A percentile compares a stretch with the other conserved stretches of the same genome.
These are phyloP conservation scores for Terrapene triunguis DNA, from an alignment of 2,113 vertebrate genomes.

Conservation along the genomic window DNA sequence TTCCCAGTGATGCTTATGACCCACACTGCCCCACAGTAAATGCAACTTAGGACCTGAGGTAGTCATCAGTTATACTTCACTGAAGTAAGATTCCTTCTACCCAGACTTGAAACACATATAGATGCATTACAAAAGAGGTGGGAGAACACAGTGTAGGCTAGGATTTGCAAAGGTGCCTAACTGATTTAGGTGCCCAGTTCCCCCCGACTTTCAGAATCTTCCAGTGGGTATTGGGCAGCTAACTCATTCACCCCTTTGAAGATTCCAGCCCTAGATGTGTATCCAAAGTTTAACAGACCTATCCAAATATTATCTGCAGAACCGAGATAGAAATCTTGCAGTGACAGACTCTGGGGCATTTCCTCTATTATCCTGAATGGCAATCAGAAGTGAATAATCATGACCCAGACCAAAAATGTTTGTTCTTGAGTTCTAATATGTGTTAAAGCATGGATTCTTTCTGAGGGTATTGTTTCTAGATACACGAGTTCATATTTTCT, in stretches of 20 bases:
- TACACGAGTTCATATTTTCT: accelerated
- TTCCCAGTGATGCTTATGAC: neutral
- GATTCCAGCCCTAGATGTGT: neutral
- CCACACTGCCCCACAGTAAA: neutral
- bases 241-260: neutral
- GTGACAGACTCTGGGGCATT: neutral
- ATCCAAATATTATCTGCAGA: neutral
- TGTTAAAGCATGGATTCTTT: neutral
- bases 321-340: neutral
- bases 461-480: neutral
- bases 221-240: accelerated
- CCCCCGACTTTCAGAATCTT: neutral
- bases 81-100: neutral
- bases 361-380: neutral
- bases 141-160: neutral
- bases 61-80: too few species aligned
- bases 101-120: neutral
- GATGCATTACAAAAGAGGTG: neutral
- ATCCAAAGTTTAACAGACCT: neutral
- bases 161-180: neutral
- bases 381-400: neutral
- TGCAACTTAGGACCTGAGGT: neutral
- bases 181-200: neutral
- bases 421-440: neutral
- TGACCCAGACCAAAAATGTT: neutral